Evolutionary conservation across 2,888 invertebrate genomes (phyloP), one percentile per base, ranked within the genome.

Genomic region (Drosophila phalerata): DNA sequence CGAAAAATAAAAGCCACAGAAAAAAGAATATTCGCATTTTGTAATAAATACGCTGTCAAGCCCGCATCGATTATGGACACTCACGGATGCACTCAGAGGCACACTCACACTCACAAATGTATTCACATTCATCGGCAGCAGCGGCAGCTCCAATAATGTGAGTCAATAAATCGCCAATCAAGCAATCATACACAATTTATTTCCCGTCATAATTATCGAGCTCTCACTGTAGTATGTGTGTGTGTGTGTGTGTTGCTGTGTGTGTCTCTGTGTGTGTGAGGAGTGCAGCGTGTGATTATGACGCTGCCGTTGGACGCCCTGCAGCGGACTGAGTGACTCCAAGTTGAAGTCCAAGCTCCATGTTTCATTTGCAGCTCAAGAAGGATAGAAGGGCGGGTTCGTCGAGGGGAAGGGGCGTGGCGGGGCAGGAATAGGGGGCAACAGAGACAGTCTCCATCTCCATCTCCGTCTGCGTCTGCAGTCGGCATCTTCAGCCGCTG

Each of bases 151-250:
- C 82, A 85, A 90, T 89, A 85, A 85, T 88, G 86, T 84, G 87
- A 90, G 90, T 87, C 89, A 88, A 91, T 92, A 92, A 91, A 91
- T 90, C 90, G 89, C 83, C 87, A 86, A 90, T 88, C 85, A 83
- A 89, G 87, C 90, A 90, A 90, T 92, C 91, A 91, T 85, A 87
- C 84, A 90, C 85, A 92, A 91, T 90, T 92, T 91, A 91, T 92
- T 88, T 89, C 88, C 90, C 88, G 88, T 91, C 92, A 92, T 91
- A 91, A 92, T 91, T 90, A 88, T 90, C 83, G 79, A 76, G 72
- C 60, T 53, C 25, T 47, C 37, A n/a, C 52, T 76, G 48, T 43
- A 43, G 48, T 43, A 43, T 48, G 57, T 64, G 43, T 32, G 30
- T 56, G 47, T 48, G 28, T 38, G n/a, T 19, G 42, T 60, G 47